phyloP scores from a whole-genome alignment of 2,888 invertebrate genomes.

The Hypena proboscidalis region DNA sequence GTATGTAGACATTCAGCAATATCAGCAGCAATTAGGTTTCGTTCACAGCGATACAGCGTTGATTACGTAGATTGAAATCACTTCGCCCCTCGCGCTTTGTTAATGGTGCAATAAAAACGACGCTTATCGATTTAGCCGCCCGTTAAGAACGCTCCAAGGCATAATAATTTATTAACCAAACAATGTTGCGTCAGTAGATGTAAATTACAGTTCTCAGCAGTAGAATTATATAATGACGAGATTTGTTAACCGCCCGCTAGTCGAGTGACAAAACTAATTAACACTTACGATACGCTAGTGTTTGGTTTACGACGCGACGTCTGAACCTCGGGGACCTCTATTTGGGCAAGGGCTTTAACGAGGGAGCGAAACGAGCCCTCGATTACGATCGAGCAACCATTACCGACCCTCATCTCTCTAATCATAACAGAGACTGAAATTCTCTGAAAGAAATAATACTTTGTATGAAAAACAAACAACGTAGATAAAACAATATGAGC shows the following conservation, averaged over 20 bases:
- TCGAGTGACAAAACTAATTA: conserved; percentile 82
- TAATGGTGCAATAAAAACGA: conserved; percentile 83
- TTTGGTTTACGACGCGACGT: conserved; percentile 69
- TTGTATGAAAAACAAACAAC: conserved; percentile 39
- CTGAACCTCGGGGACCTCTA: conserved; percentile 63
- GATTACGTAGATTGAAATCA: conserved; percentile 81
- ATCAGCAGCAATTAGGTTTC: conserved; percentile 63
- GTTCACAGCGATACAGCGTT: conserved; percentile 63
- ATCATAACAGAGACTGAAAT: conserved; percentile 10
- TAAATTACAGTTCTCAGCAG: conserved; percentile 74
- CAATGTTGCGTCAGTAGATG: conserved; percentile 74
- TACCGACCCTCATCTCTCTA: conserved; percentile 40
- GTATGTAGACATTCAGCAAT: conserved; percentile 42
- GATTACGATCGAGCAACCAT: conserved; percentile 62
- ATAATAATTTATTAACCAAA: conserved; percentile 80
- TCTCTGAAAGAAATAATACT: conserved; percentile 11
- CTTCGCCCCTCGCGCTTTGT: conserved; percentile 72
- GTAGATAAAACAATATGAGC: conserved; percentile 43
- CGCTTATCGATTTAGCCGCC: conserved; percentile 80
- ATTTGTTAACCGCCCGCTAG: conserved; percentile 77
- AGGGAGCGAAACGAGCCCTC: conserved; percentile 59
- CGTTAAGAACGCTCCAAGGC: conserved; percentile 76
- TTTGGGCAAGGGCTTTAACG: conserved; percentile 60
- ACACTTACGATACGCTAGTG: conserved; percentile 79
- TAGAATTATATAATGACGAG: conserved; percentile 71